A percentile compares a stretch with the other conserved stretches of the same genome.
These are phyloP conservation scores for Ctenoplectra terminalis DNA, from an alignment of 1,140 invertebrate genomes.

Conservation along the genomic window DNA sequence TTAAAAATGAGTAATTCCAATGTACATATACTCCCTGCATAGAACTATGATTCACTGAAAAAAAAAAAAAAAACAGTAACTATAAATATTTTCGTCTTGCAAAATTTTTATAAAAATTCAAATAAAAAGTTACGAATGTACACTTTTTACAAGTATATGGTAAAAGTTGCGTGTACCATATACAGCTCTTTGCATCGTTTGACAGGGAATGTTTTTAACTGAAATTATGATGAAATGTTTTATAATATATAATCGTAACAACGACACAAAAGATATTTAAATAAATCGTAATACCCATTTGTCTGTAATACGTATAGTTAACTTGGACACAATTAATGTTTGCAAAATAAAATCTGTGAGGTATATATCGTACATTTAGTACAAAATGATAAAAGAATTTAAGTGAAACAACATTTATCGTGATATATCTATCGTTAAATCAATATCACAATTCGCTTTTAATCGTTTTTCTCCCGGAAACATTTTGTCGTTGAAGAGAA, in stretches of 20 bases:
- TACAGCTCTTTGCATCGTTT: constrained; percentile 18
- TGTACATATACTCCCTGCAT: constrained; percentile 39
- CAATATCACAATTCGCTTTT: constrained; percentile 76
- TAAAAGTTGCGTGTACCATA: background rate
- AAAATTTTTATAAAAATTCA: constrained; percentile 25
- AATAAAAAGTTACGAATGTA: constrained; percentile 2
- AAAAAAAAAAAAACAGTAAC: constrained; percentile 25
- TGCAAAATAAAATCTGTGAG: constrained; percentile 41
- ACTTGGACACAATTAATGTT: constrained; percentile 10
- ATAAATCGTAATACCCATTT: background rate
- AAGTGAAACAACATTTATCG: constrained; percentile 11
- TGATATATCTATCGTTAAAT: constrained; percentile 35
- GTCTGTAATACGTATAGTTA: background rate
- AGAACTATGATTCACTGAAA: constrained; percentile 36
- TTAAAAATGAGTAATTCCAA: constrained; percentile 49
- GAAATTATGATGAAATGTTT: constrained; percentile 3
- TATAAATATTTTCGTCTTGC: constrained; percentile 3
- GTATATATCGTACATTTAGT: constrained; percentile 43
- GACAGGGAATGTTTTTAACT: constrained; percentile 18
- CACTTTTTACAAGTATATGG: constrained; percentile 26
- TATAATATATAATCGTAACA: too few species aligned
- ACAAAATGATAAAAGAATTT: constrained; percentile 24
- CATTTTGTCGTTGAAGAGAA: constrained; percentile 6
- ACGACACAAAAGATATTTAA: constrained; percentile 2
- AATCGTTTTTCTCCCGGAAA: constrained; percentile 37